These are phyloP conservation scores for Pegoplata infirma DNA, from an alignment of 2,888 invertebrate species.

Conservation along the genomic window DNA sequence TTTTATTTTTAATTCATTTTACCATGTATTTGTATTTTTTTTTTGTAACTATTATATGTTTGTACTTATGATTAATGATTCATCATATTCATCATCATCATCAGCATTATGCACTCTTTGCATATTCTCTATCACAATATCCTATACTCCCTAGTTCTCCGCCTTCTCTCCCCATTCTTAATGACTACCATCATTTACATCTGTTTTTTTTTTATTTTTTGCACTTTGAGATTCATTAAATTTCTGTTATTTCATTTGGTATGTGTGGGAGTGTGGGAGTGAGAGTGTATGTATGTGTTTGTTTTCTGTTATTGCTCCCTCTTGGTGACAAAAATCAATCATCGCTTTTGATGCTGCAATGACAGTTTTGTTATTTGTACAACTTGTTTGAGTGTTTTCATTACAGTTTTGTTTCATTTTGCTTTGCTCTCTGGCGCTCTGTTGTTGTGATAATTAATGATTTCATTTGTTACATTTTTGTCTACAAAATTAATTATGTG, in stretches of 20 bases:
- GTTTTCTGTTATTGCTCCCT: background rate
- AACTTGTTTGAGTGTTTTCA: conserved; percentile 17
- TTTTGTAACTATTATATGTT: conserved; percentile 1
- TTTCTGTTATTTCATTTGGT: background rate
- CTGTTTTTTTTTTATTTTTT: conserved; percentile 32
- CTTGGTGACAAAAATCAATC: conserved; percentile 61
- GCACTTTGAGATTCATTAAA: conserved; percentile 46
- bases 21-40: background rate
- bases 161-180: background rate
- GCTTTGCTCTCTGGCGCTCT: background rate
- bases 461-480: conserved; percentile 37
- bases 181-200: conserved; percentile 58
- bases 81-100: conserved; percentile 40
- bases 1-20: background rate
- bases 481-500: conserved; percentile 15
- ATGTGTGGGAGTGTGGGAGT: background rate
- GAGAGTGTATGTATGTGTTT: background rate
- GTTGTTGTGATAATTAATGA: conserved; percentile 49
- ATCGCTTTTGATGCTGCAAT: conserved; percentile 48
- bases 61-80: conserved; percentile 56
- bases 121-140: conserved; percentile 12
- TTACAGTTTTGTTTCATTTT: background rate
- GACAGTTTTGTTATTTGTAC: conserved; percentile 32
- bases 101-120: conserved; percentile 41
- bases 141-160: background rate